Evolutionary conservation across 2,888 invertebrate genomes (phyloP).

Genomic region (Trichopoda pennipes): DNA sequence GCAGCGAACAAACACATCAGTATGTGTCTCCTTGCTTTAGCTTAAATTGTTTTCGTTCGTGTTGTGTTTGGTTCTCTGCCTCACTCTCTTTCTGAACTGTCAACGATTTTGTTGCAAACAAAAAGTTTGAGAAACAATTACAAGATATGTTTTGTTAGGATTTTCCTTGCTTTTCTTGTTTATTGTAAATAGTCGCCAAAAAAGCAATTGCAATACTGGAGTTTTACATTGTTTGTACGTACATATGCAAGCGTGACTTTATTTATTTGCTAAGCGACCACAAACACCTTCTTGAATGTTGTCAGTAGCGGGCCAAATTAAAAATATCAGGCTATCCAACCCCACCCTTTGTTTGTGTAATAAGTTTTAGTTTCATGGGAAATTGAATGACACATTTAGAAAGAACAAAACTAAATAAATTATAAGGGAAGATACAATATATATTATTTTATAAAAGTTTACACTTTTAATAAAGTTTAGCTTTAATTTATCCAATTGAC

Average conservation of each 20-base stretch:
- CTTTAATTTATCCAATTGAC: too few relatives aligned
- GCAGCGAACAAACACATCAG: slow-evolving; percentile 15
- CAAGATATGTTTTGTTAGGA: slow-evolving; percentile 18
- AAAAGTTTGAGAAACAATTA: slow-evolving; percentile 60
- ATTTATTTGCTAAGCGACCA: slow-evolving; percentile 35
- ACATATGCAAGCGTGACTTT: slow-evolving; percentile 51
- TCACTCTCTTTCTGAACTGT: slow-evolving; percentile 40
- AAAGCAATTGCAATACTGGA: neutral
- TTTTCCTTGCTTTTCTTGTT: neutral
- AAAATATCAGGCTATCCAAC: neutral
- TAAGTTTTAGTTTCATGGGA: slow-evolving; percentile 25
- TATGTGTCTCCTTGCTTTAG: slow-evolving; percentile 25
- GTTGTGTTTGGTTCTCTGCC: slow-evolving; percentile 5
- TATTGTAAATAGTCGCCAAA: neutral
- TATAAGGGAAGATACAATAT: too few relatives aligned
- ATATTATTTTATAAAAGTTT: too few relatives aligned
- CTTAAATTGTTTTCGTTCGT: slow-evolving; percentile 31
- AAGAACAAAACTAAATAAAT: neutral
- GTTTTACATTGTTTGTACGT: slow-evolving; percentile 26
- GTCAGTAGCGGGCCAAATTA: neutral
- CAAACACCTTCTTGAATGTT: neutral
- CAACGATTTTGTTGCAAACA: slow-evolving; percentile 50
- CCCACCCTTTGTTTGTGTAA: slow-evolving; percentile 20
- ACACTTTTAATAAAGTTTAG: too few relatives aligned
- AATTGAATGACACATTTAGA: slow-evolving; percentile 15